Percentiles rank a stretch among this genome's conserved stretches.
These are phyloP conservation scores for Didymodactylos carnosus DNA, from an alignment of 2,888 invertebrate species.

Conservation along the genomic window DNA sequence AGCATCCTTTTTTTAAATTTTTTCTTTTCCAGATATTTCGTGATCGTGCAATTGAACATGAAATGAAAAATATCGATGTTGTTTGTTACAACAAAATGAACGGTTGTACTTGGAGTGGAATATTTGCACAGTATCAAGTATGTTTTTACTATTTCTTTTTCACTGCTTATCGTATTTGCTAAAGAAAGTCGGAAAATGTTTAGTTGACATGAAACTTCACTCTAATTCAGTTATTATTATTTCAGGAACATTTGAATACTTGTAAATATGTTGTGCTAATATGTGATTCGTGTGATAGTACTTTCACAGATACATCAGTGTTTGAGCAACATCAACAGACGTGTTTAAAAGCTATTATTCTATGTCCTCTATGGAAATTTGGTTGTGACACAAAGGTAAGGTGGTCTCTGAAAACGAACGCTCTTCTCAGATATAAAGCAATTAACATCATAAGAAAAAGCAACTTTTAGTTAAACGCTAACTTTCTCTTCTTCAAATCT, in stretches of 20 bases:
- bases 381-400: neutral
- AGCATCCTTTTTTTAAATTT: neutral
- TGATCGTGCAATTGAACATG: neutral
- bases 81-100: neutral
- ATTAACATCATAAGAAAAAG: too few species aligned
- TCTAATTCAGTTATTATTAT: neutral
- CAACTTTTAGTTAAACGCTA: too few species aligned
- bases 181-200: too few species aligned
- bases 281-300: neutral
- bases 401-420: too few species aligned
- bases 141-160: neutral
- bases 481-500: too few species aligned
- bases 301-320: neutral
- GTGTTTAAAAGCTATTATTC: neutral
- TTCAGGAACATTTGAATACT: neutral
- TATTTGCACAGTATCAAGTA: neutral
- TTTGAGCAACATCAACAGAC: neutral
- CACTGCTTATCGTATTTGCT: too few species aligned
- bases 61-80: neutral
- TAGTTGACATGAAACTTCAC: too few species aligned
- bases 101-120: neutral
- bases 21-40: neutral
- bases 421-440: too few species aligned
- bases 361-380: neutral
- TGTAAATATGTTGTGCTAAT: neutral